Evolutionary conservation across 2,797 vertebrate genomes (phyloP), one percentile per base, ranked within the genome.

Genomic region (Cirrhinus molitorella): DNA sequence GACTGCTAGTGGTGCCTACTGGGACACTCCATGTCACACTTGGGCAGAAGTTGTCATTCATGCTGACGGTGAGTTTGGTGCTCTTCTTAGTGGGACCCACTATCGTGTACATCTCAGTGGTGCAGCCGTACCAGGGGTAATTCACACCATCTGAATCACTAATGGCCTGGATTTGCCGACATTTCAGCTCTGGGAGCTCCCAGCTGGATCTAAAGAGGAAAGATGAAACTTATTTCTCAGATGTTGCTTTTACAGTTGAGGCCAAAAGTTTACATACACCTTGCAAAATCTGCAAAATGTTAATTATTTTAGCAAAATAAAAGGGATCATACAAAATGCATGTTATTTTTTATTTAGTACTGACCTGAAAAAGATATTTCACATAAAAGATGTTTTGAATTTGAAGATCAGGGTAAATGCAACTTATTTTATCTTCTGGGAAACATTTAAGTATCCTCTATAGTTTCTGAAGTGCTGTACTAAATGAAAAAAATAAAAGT

Each of bases 31-130:
- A 97, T 4, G 96, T 97, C 89, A 97, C 95, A 0, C 96, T 97
- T 16, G 96, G 96, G 90, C 96, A 96, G 84, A 97, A 97, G 91
- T 97, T 97, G 90, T 97, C 96, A 0, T 96, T 97, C 96, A 97
- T 97, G 91, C 95, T 96, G 91, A 97, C 94, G 67, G 89, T 93
- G 92, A 96, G 96, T 89, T 89, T 95, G 89, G 94, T 94, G 78
- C 94, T 95, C 75, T 92, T 95, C 90, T 92, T 94, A 23, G 95
- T 96, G 85, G 96, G 96, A 4, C 96, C 96, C 86, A 95, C 94
- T 0, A 97, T 93, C 59, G 95, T 96, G 93, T 93, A 96, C 7
- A 96, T 96, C 87, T 97, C 96, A 0, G 96, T 96, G 28, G 96
- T 96, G 89, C 96, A 96, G 53, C 96, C 96, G 0, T 97, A 97